These are phyloP conservation scores for Paraescarpia echinospica DNA, from an alignment of 1,140 invertebrate genomes.

Conservation along the genomic window DNA sequence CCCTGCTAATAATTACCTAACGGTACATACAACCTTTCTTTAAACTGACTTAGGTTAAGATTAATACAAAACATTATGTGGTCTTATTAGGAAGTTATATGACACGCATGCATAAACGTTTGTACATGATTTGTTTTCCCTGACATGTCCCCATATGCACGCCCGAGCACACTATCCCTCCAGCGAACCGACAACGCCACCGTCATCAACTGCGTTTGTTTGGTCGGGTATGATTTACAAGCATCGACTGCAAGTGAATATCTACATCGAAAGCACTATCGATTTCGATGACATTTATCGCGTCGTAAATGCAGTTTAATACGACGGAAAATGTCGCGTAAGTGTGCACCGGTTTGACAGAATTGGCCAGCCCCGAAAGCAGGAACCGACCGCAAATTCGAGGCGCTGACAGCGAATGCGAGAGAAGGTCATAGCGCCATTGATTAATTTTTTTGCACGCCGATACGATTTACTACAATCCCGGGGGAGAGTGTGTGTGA, in stretches of 20 bases:
- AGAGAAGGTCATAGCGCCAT: neutral
- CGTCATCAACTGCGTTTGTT: neutral
- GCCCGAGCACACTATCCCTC: no score
- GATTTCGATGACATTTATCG: neutral
- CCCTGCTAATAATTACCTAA: no score
- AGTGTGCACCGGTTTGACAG: neutral
- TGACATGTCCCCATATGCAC: no score
- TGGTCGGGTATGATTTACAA: neutral
- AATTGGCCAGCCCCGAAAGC: neutral
- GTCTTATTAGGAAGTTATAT: no score
- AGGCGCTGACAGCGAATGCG: neutral
- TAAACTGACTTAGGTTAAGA: no score
- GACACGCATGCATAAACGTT: no score
- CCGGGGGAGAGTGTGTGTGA: neutral
- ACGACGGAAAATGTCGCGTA: neutral
- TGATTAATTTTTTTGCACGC: neutral
- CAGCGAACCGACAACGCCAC: neutral
- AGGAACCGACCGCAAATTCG: neutral
- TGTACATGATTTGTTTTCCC: no score
- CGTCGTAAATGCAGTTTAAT: neutral
- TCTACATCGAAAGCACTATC: neutral
- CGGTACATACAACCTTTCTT: no score
- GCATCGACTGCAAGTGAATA: neutral
- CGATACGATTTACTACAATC: neutral
- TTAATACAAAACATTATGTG: no score